Conservation (phyloP, 2,888 invertebrate genomes). For the Lutraria lutraria region DNA sequence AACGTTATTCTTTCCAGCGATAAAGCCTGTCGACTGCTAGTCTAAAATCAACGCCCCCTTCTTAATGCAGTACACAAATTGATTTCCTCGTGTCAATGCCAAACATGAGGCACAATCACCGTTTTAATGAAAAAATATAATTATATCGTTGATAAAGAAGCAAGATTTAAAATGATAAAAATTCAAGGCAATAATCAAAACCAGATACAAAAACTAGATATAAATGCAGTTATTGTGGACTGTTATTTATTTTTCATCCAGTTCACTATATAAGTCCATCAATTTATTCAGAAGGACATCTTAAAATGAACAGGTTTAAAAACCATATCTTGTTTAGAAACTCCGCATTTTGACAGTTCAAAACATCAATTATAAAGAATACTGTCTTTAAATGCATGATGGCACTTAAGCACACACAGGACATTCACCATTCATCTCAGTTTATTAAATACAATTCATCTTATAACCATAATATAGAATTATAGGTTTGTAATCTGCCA, state of each 20-base stretch:
- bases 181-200: constrained; percentile 6
- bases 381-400: too few species aligned
- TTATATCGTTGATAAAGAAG: constrained; percentile 19
- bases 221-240: not conserved
- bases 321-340: not conserved
- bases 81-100: constrained; percentile 45
- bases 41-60: constrained; percentile 50
- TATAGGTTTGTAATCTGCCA: too few species aligned
- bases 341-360: not conserved
- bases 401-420: too few species aligned
- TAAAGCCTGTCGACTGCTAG: constrained; percentile 41
- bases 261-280: not conserved
- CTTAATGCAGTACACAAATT: constrained; percentile 43
- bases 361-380: not conserved
- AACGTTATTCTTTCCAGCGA: constrained; percentile 31
- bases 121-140: constrained; percentile 36
- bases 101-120: not conserved
- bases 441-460: too few species aligned
- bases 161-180: constrained; percentile 13
- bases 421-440: too few species aligned
- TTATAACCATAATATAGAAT: too few species aligned
- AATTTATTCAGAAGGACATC: not conserved
- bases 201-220: not conserved
- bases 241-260: not conserved
- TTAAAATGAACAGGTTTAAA: not conserved